These are phyloP conservation scores for Drosophila repletoides DNA, from an alignment of 1,140 invertebrate genomes.

Conservation along the genomic window DNA sequence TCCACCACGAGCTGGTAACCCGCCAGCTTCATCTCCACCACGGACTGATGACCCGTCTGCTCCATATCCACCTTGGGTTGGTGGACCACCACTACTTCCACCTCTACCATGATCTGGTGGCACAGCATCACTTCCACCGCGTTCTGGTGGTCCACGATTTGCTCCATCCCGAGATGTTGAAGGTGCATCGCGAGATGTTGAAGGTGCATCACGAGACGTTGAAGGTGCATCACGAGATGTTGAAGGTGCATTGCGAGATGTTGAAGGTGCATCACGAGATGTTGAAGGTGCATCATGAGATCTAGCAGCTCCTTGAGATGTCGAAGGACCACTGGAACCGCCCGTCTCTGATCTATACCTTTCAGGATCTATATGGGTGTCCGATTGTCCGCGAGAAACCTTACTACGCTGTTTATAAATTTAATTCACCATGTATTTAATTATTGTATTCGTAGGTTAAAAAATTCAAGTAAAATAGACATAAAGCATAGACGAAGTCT, in stretches of 20 bases:
- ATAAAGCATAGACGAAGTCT: too few relatives aligned
- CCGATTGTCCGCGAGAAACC: too few relatives aligned
- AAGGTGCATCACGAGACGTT: background rate
- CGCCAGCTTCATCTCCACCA: too few relatives aligned
- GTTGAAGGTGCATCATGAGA: background rate
- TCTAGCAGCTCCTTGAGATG: background rate
- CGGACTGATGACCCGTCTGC: too few relatives aligned
- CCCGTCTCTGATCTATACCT: background rate
- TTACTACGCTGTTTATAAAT: background rate
- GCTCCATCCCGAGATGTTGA: background rate
- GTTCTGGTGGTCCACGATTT: background rate
- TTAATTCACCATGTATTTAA: too few relatives aligned
- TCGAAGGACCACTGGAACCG: background rate
- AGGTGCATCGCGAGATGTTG: background rate
- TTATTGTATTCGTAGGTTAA: too few relatives aligned
- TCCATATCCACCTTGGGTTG: too few relatives aligned
- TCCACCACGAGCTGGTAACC: background rate
- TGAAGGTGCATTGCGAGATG: background rate
- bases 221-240: slow-evolving; percentile 1
- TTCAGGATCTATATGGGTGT: background rate
- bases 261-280: background rate
- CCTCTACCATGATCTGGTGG: too few relatives aligned
- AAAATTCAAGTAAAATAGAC: too few relatives aligned
- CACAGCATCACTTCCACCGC: background rate
- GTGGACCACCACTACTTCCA: too few relatives aligned